Percentiles rank a stretch among this genome's conserved stretches.
phyloP scores from a whole-genome alignment of 2,113 vertebrate species.

The Amazona guildingii region DNA sequence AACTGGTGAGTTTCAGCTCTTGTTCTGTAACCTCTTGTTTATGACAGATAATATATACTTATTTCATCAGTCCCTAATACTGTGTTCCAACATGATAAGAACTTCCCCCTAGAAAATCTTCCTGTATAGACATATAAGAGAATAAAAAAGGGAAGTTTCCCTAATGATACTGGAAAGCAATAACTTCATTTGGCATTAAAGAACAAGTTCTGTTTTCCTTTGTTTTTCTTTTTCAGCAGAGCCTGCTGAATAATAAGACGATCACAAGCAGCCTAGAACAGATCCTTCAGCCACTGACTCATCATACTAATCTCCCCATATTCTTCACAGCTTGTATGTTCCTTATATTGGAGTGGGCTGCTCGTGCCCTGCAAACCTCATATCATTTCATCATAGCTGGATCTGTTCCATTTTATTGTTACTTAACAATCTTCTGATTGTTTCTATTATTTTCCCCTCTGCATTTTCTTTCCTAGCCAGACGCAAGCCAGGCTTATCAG shows the following conservation, averaged over 20 bases:
- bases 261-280: background rate
- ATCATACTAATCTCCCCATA: background rate
- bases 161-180: background rate
- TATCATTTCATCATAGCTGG: background rate
- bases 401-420: background rate
- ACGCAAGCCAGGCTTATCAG: background rate
- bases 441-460: background rate
- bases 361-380: background rate
- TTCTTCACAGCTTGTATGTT: constrained; percentile 9
- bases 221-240: background rate
- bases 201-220: background rate
- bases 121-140: background rate
- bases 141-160: background rate
- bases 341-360: background rate
- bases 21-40: background rate
- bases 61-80: background rate
- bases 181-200: background rate
- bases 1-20: background rate
- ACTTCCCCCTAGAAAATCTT: background rate
- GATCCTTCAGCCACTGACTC: background rate
- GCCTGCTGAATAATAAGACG: background rate
- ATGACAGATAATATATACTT: background rate
- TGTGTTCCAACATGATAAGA: background rate
- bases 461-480: background rate
- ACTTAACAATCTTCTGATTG: background rate